A percentile compares a stretch with the other conserved stretches of the same genome.
Evolutionary conservation across 2,113 vertebrate genomes (phyloP).

Genomic region (Muscicapa adusta): DNA sequence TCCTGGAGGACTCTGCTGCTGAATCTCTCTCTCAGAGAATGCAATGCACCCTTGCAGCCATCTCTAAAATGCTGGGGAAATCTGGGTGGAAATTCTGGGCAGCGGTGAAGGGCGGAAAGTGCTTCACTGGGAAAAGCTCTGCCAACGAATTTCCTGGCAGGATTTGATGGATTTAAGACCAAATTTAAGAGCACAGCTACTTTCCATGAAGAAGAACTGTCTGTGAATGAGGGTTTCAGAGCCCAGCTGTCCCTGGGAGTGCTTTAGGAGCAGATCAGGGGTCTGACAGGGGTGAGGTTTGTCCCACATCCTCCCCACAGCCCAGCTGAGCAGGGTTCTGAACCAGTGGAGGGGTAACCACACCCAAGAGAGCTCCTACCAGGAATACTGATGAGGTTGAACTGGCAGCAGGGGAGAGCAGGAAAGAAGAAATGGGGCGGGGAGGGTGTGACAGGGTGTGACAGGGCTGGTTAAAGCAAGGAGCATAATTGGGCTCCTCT

Average conservation of each 20-base stretch:
- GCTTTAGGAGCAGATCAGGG: rapidly evolving
- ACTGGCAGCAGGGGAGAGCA: not conserved
- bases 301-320: not conserved
- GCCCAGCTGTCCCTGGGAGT: not conserved
- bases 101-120: not conserved
- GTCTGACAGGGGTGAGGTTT: not conserved
- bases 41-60: not conserved
- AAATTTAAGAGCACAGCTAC: not conserved
- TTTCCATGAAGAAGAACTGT: not conserved
- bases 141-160: not conserved
- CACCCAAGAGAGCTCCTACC: not conserved
- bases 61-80: not conserved
- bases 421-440: not conserved
- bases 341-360: not conserved
- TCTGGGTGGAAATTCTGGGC: not conserved
- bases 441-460: slow-evolving; percentile 14
- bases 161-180: not conserved
- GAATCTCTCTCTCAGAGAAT: not conserved
- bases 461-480: not conserved
- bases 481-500: slow-evolving; percentile 1
- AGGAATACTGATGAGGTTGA: not conserved
- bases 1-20: not conserved
- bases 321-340: not conserved
- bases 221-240: not conserved
- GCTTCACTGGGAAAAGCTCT: not conserved